Percentiles rank a stretch among this genome's conserved stretches.
Evolutionary conservation across 64 coral and sea anemone genomes (phyloP).

Genomic region (Dendronephthya gigantea): DNA sequence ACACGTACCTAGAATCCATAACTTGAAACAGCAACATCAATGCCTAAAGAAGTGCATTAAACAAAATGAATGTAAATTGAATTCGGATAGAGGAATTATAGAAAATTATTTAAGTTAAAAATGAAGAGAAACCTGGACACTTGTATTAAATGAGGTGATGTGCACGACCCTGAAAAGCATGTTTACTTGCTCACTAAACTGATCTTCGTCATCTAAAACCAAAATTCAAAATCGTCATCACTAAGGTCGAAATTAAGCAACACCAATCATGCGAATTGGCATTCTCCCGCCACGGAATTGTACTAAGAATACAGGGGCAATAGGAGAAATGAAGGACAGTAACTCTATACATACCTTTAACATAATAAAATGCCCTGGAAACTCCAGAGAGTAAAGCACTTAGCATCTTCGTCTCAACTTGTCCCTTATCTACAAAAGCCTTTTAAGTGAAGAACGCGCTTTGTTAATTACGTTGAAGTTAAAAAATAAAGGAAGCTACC

Average conservation of each 20-base stretch:
- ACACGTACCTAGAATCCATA: constrained; percentile 72
- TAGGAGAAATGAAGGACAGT: too few relatives aligned
- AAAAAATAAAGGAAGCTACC: too few relatives aligned
- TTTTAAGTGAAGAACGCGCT: constrained; percentile 24
- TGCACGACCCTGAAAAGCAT: constrained; percentile 78
- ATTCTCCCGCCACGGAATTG: too few relatives aligned
- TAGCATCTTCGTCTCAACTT: constrained; percentile 79
- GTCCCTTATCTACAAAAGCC: constrained; percentile 76
- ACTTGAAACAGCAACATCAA: constrained; percentile 94
- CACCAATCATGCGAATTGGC: too few relatives aligned
- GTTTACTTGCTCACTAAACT: constrained; percentile 69
- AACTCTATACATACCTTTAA: too few relatives aligned
- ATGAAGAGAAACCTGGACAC: constrained; percentile 54
- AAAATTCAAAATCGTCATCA: not conserved
- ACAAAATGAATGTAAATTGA: not conserved
- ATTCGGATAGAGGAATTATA: not conserved
- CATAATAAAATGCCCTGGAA: constrained; percentile 77
- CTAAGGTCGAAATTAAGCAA: not conserved
- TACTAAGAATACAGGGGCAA: too few relatives aligned
- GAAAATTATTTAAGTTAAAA: not conserved
- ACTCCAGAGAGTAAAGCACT: constrained; percentile 83
- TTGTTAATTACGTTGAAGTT: too few relatives aligned
- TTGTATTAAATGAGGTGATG: constrained; percentile 77
- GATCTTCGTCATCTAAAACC: constrained; percentile 76
- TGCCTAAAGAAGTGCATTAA: constrained; percentile 6